Evolutionary conservation across 2,888 invertebrate species (phyloP), one percentile per base, ranked within the genome.

Genomic region (Dicycla oo): DNA sequence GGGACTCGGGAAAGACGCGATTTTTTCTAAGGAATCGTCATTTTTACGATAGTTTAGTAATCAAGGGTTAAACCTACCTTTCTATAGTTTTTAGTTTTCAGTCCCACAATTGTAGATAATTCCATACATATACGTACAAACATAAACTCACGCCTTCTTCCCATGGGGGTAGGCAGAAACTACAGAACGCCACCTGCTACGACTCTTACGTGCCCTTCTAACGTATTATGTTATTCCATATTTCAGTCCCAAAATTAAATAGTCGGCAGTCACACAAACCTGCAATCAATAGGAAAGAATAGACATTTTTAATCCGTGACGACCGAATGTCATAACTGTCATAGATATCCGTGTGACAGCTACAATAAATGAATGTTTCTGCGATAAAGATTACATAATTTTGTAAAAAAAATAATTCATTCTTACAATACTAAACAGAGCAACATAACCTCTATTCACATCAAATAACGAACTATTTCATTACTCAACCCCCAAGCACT

Each of bases 381-480:
- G 7, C 20, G 63, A 78, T 78, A 63, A 3, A 43, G 11, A 26
- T 20, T 13, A 26, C 2, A 0, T 0, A 4, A 26, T 20, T 20
- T 26, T 13, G 13, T 20, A 15, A 43, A 61, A 40, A 40, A 43
- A 18, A 58, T 3, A 18, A 10, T 26, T 8, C 7, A 20, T 1
- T 15, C 6, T 18, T 13, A 20, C 26, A 45, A 47, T 13, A 23
- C 1, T 30, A 60, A 23, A 47, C 26, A 45, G 3, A 15, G 45
- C n/a, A 62, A 62, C 3, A n/a, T 30, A 47, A 49, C 30, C 47
- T 64, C 10, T 49, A 72, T 47, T 43, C 47, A 58, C 40, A 8
- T 53, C 47, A 77, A n/a, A 78, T 40, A 34, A 51, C 38, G 18
- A 64, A 57, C n/a, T 11, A 45, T 60, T 56, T 66, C 23, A 64